Percentiles rank a stretch among this genome's conserved stretches.
These are phyloP conservation scores for Anaspis maculata DNA, from an alignment of 2,888 invertebrate genomes.

Conservation along the genomic window DNA sequence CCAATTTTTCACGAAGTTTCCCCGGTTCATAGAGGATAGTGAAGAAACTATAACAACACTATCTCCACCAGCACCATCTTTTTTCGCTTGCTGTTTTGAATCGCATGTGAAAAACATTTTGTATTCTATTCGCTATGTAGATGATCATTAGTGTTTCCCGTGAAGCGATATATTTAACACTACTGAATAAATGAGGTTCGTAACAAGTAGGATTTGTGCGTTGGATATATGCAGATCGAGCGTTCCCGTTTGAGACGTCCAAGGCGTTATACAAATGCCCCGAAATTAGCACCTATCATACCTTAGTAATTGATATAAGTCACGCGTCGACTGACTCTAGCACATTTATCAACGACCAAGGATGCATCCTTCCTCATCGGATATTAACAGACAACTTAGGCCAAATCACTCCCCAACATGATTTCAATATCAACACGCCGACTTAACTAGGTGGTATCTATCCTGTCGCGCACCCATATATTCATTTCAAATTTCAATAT, in stretches of 20 bases:
- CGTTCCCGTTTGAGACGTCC: constrained; percentile 13
- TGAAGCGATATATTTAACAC: constrained; percentile 17
- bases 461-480: too few species aligned
- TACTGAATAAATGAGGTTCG: constrained; percentile 16
- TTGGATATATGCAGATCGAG: constrained; percentile 18
- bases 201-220: constrained; percentile 19
- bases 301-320: constrained; percentile 22
- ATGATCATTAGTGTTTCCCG: constrained; percentile 20
- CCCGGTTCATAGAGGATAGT: too few species aligned
- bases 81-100: background rate
- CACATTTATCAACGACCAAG: constrained; percentile 21
- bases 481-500: too few species aligned
- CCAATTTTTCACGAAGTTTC: too few species aligned
- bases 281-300: constrained; percentile 24
- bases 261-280: constrained; percentile 22
- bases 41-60: too few species aligned
- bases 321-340: constrained; percentile 20
- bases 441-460: too few species aligned
- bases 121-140: constrained; percentile 21
- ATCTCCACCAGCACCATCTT: too few species aligned
- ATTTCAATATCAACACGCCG: constrained; percentile 20
- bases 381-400: constrained; percentile 20
- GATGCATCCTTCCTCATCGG: constrained; percentile 22
- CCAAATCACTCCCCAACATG: constrained; percentile 21
- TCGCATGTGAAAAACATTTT: constrained; percentile 16